Base-by-base conservation (phyloP, 2,797 vertebrate species). In the Phataginus tricuspis region DNA sequence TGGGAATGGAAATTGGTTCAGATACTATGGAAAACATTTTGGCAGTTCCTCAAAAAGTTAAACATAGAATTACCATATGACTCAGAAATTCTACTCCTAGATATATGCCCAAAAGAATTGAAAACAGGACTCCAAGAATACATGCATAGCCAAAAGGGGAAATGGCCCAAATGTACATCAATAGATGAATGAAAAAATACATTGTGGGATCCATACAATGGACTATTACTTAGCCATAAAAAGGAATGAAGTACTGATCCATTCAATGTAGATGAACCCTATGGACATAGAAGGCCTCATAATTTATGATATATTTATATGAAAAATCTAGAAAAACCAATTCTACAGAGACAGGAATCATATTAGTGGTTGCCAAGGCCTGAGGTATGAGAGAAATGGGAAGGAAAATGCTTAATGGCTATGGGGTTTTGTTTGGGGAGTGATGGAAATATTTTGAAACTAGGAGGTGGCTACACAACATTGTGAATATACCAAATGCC, bases 91-190 rank as follows among this genome's bases (percentile, higher is more conserved):
- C 39, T 91, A 27, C 4, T 91, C n/a, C 29, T 77, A 64, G 2
- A 16, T 77, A 80, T 89, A 77, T 71, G 42, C 29, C 16, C 21
- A 34, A 55, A 86, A 82, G 5, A 86, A 68, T 23, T 12, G n/a
- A 88, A 94, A 78, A 64, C 37, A 82, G 14, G 5, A 86, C n/a
- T 90, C 61, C 29, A 83, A 42, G 82, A 94, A 69, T 59, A 83
- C 2, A 7, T 66, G 7, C 21, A 19, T 92, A 69, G 7, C 6
- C 23, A 45, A 83, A 71, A 8, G 11, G 68, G 12, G 34, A 90
- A 86, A 55, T 16, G 78, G 19, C 3, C 59, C 45, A 78, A 89
- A 64, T 31, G 11, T 86, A 6, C 16, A 66, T 57, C 31, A 68
- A 6, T 69, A 14, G n/a, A 49, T 90, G 51, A 66, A 82, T 91